Conservation (phyloP, 2,113 vertebrate species). For the Chrysemys picta region DNA sequence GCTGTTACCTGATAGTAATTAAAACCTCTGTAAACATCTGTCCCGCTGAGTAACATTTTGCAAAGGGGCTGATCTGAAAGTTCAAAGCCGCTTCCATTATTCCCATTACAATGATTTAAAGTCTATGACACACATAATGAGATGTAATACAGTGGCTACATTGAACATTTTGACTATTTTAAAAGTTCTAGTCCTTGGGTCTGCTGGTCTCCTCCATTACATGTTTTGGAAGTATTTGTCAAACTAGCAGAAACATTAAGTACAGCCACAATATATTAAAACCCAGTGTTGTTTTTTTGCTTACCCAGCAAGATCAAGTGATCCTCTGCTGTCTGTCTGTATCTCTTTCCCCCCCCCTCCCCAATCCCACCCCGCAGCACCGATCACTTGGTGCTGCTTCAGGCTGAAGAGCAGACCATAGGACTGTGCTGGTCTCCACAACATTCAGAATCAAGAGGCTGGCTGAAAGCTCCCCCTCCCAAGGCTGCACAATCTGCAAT, state of each 20-base stretch:
- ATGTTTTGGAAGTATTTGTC: neutral
- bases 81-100: neutral
- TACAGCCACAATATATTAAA: neutral
- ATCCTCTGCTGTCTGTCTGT: neutral
- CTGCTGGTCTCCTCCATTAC: neutral
- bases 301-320: neutral
- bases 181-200: neutral
- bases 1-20: neutral
- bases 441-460: neutral
- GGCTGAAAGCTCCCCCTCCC: neutral
- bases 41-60: neutral
- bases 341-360: neutral
- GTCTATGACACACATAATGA: neutral
- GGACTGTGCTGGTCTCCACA: neutral
- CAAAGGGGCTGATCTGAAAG: neutral
- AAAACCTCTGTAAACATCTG: fast-evolving
- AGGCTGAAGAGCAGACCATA: neutral
- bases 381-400: neutral
- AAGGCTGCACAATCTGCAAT: neutral
- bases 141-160: neutral
- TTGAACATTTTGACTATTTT: neutral
- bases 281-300: neutral
- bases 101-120: neutral
- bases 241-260: neutral
- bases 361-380: neutral